Percentiles rank a stretch among this genome's conserved stretches.
Evolutionary conservation across 2,113 vertebrate species (phyloP).

Genomic region (Psilopsiagon aurifrons): DNA sequence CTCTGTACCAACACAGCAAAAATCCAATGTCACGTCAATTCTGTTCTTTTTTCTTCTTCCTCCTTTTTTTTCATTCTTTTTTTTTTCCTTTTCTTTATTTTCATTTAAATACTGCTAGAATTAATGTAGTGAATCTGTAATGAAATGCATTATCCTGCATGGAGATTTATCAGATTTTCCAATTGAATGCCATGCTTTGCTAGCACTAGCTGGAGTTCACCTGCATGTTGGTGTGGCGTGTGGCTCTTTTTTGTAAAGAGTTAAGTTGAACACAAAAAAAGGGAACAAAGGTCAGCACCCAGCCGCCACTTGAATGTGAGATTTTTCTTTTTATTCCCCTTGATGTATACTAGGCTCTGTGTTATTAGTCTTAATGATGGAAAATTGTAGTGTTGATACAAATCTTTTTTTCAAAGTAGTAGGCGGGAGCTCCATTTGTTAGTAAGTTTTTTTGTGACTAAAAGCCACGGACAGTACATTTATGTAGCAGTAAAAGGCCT

Average conservation of each 20-base stretch:
- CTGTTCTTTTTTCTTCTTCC: constrained; percentile 21
- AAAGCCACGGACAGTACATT: constrained; percentile 99
- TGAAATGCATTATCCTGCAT: constrained; percentile 88
- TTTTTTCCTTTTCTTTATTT: constrained; percentile 8
- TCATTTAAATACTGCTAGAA: constrained; percentile 72
- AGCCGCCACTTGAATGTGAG: constrained; percentile 99
- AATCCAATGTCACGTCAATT: constrained; percentile 76
- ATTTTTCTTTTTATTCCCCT: constrained; percentile 99
- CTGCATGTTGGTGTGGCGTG: constrained; percentile 90
- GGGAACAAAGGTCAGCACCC: constrained; percentile 99
- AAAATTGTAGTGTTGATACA: constrained; percentile 99
- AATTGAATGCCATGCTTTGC: constrained; percentile 89
- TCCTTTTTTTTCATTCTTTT: not conserved
- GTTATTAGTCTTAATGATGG: constrained; percentile 99
- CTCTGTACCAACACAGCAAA: constrained; percentile 68
- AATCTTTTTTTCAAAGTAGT: constrained; percentile 99
- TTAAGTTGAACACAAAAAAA: constrained; percentile 99
- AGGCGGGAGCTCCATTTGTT: constrained; percentile 99
- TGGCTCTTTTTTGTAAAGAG: constrained; percentile 94
- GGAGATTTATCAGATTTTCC: constrained; percentile 90
- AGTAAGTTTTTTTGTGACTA: constrained; percentile 99
- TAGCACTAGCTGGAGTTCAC: constrained; percentile 91
- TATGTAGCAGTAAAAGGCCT: constrained; percentile 98
- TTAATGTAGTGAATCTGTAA: constrained; percentile 86
- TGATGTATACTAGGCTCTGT: constrained; percentile 99